Evolutionary conservation across 2,113 vertebrate species (phyloP), one percentile per base, ranked within the genome.

Genomic region (Festucalex cinctus): DNA sequence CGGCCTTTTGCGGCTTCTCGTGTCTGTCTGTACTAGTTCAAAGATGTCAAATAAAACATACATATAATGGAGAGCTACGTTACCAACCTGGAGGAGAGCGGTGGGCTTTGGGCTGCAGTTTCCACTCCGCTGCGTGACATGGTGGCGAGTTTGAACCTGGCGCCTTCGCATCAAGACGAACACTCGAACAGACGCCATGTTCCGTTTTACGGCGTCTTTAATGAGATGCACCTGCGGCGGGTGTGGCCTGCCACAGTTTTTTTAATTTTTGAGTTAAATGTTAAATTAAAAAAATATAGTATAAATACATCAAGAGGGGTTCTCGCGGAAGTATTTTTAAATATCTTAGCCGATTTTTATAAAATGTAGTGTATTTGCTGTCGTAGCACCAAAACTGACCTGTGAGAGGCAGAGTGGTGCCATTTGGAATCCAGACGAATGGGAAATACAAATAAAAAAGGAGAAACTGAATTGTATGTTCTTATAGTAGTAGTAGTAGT

Each of bases 111-210:
- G 16, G 79, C 77, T 44, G 84, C 72, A 3, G 84, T 56, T 69
- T 91, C 88, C 73, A 89, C 81, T 76, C 77, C 58, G 51, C 80
- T 86, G 37, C 71, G 75, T 65, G 88, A 90, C 84, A 86, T 89
- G 37, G 68, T 28, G 49, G 44, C 57, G 20, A 43, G 60, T 72
- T 61, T 73, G 65, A 62, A 53, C 67, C 73, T 74, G 46, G 81
- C 77, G 70, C 78, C 83, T 71, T 66, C 65, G 0, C 61, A 77
- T 77, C 69, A 63, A 46, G 22, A 66, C 51, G 62, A 69, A 76
- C 76, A 46, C 20, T 64, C 51, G 62, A 69, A 76, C 76, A 66
- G 65, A 73, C 66, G 43, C 6, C 65, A 71, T 78, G 1, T 64
- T 6, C 20, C 20, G 56, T 69, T 77, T 76, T 73, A 54, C 62